A percentile compares a stretch with the other conserved stretches of the same genome.
These are phyloP conservation scores for Oxytorus armatus DNA, from an alignment of 2,888 invertebrate species.

Conservation along the genomic window DNA sequence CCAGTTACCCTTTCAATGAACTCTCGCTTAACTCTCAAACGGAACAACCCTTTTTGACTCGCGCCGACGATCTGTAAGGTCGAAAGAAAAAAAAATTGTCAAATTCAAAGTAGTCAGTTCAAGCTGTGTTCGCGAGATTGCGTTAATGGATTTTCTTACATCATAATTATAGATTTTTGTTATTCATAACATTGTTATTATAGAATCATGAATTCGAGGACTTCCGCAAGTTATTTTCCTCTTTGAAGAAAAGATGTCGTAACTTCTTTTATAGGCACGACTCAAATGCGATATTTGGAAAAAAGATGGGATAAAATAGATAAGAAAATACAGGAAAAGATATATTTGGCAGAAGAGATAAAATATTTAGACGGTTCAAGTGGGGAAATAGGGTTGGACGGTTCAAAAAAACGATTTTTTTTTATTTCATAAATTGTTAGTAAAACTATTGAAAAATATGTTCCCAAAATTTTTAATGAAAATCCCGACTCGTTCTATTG, in stretches of 20 bases:
- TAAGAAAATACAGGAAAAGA: neutral
- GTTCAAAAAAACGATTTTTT: no score
- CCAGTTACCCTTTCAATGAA: slow-evolving; percentile 34
- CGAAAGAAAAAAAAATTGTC: slow-evolving; percentile 43
- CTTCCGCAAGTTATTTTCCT: no score
- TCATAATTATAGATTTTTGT: slow-evolving; percentile 4
- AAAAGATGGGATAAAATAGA: neutral
- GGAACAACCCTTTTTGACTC: slow-evolving; percentile 73
- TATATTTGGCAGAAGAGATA: no score
- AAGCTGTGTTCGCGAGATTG: slow-evolving; percentile 3
- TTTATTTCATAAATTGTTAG: no score
- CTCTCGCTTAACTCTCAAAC: slow-evolving; percentile 36
- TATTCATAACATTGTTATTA: neutral
- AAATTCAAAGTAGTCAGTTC: neutral
- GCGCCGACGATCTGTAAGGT: slow-evolving; percentile 14
- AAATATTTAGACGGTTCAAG: neutral
- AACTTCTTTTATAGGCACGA: neutral
- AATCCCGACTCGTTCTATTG: no score
- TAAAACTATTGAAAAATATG: no score
- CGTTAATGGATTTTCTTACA: neutral
- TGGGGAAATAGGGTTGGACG: no score
- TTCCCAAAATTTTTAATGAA: no score
- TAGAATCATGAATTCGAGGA: no score
- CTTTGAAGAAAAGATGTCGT: no score
- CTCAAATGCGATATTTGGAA: slow-evolving; percentile 5